These are phyloP conservation scores for Lepetodrilus schrolli DNA, from an alignment of 2,888 invertebrate genomes.

Conservation along the genomic window DNA sequence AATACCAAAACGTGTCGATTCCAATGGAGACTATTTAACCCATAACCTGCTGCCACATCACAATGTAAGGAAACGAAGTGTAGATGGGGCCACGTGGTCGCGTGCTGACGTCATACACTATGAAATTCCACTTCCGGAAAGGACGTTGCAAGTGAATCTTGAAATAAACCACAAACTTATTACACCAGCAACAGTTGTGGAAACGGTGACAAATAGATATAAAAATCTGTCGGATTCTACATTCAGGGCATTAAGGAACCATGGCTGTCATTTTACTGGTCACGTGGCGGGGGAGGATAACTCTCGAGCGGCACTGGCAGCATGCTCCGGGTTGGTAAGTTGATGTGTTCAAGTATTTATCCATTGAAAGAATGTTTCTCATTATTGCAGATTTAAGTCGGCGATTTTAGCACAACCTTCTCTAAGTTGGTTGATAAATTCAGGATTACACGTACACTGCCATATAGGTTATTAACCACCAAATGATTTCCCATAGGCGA, in stretches of 20 bases:
- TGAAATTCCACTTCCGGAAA: conserved; percentile 58
- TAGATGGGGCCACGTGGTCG: conserved; percentile 21
- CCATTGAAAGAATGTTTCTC: too few species aligned
- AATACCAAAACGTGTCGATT: conserved; percentile 60
- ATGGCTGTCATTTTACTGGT: conserved; percentile 87
- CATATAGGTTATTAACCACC: too few species aligned
- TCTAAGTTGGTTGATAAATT: too few species aligned
- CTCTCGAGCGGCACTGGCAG: conserved; percentile 85
- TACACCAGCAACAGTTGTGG: conserved; percentile 83
- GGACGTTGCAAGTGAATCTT: conserved; percentile 73
- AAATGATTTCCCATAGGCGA: too few species aligned
- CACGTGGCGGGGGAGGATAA: conserved; percentile 82
- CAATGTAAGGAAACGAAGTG: conserved; percentile 50
- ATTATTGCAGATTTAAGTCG: too few species aligned
- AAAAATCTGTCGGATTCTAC: conserved; percentile 61
- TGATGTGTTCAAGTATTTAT: background rate
- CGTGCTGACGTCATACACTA: conserved; percentile 57
- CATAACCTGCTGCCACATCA: conserved; percentile 58
- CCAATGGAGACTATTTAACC: conserved; percentile 57
- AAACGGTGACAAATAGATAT: conserved; percentile 78
- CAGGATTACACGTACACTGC: too few species aligned
- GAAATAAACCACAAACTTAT: conserved; percentile 81
- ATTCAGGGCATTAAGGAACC: conserved; percentile 49
- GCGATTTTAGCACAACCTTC: too few species aligned
- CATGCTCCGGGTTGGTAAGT: conserved; percentile 89